These are phyloP conservation scores for Reticulitermes lucifugus DNA, from an alignment of 2,888 invertebrate genomes.

Conservation along the genomic window DNA sequence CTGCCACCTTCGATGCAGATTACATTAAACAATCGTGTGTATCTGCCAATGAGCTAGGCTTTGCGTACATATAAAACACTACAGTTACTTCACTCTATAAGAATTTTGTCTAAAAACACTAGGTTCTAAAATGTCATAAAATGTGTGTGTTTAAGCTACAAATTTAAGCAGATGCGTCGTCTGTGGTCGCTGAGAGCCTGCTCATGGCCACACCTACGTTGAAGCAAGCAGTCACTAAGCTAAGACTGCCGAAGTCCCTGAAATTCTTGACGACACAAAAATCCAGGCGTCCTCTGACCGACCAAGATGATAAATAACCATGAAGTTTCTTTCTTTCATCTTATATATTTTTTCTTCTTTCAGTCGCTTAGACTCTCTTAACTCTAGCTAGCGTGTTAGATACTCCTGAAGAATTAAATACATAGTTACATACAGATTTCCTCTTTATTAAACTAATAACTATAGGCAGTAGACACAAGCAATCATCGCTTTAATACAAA, in stretches of 20 bases:
- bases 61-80: too few species aligned
- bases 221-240: neutral
- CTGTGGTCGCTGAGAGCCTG: neutral
- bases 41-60: too few species aligned
- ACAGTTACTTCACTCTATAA: too few species aligned
- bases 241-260: neutral
- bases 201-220: neutral
- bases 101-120: too few species aligned
- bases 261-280: neutral
- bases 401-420: neutral
- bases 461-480: neutral
- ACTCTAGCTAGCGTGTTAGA: neutral
- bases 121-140: too few species aligned
- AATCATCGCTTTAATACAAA: neutral
- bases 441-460: neutral
- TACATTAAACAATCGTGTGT: too few species aligned
- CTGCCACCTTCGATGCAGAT: too few species aligned
- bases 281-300: slow-evolving; percentile 13
- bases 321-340: neutral
- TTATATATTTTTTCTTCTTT: neutral
- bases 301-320: neutral
- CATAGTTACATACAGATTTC: neutral
- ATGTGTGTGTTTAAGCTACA: too few species aligned
- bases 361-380: neutral
- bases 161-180: too few species aligned